Evolutionary conservation across 2,113 vertebrate species (phyloP).

Genomic region (Echinops telfairi): DNA sequence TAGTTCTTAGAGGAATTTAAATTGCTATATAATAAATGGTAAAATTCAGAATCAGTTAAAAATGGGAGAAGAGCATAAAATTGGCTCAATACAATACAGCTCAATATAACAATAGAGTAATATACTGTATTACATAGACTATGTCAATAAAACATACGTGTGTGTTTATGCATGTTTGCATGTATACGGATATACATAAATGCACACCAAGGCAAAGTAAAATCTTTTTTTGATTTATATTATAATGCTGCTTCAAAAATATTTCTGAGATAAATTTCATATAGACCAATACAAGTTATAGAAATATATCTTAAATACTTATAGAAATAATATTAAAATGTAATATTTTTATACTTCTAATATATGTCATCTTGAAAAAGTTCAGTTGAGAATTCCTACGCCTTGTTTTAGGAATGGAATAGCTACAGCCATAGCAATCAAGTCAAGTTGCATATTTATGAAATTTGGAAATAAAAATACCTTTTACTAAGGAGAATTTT

Average conservation of each 20-base stretch:
- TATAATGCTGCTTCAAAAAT: neutral
- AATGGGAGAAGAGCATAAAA: neutral
- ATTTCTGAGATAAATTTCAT: neutral
- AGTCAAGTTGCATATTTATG: neutral
- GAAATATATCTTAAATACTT: neutral
- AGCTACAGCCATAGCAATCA: neutral
- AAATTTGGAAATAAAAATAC: neutral
- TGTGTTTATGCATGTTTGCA: neutral
- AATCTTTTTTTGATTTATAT: neutral
- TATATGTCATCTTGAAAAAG: slow-evolving; percentile 1
- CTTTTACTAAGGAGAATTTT: neutral
- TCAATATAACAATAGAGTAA: neutral
- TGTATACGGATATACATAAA: neutral
- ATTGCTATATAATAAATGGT: neutral
- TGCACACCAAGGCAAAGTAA: neutral
- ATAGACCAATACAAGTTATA: neutral
- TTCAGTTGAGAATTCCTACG: neutral
- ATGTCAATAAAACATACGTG: neutral
- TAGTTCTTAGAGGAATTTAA: neutral
- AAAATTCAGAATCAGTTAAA: neutral
- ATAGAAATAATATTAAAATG: neutral
- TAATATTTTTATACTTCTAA: neutral
- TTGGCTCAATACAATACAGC: neutral
- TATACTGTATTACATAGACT: neutral
- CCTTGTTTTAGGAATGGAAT: neutral